Evolutionary conservation across 2,888 invertebrate genomes (phyloP).

Genomic region (Exocentrus adspersus): DNA sequence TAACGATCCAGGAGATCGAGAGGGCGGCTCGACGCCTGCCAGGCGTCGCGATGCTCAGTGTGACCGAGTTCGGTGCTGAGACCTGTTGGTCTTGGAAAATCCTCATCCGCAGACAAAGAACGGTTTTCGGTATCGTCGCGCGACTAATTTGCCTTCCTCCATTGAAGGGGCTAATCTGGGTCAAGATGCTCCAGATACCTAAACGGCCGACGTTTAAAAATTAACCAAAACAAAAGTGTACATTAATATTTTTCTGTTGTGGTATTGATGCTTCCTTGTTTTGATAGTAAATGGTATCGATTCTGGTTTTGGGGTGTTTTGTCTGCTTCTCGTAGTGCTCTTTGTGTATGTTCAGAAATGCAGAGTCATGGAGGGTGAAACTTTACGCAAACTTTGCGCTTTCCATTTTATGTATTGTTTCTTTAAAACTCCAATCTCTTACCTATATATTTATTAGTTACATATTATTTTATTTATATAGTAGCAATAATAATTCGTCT

Average conservation of each 20-base stretch:
- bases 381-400: neutral
- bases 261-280: slow-evolving; percentile 6
- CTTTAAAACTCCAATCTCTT: too few species aligned
- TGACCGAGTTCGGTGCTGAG: slow-evolving; percentile 50
- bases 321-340: neutral
- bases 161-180: neutral
- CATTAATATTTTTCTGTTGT: neutral
- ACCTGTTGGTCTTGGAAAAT: slow-evolving; percentile 54
- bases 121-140: neutral
- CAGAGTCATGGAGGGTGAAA: neutral
- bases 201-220: too few species aligned
- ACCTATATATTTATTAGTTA: too few species aligned
- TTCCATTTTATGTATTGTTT: neutral
- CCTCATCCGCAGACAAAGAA: slow-evolving; percentile 8
- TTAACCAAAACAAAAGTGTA: too few species aligned
- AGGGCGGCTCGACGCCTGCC: slow-evolving; percentile 33
- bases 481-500: too few species aligned
- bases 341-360: slow-evolving; percentile 3
- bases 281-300: neutral
- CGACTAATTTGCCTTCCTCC: neutral
- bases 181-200: too few species aligned
- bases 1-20: slow-evolving; percentile 20
- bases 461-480: too few species aligned
- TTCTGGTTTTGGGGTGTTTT: slow-evolving; percentile 6
- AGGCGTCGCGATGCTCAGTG: slow-evolving; percentile 48